Evolutionary conservation across 1,140 invertebrate genomes (phyloP).

Genomic region (Zophobas atratus): DNA sequence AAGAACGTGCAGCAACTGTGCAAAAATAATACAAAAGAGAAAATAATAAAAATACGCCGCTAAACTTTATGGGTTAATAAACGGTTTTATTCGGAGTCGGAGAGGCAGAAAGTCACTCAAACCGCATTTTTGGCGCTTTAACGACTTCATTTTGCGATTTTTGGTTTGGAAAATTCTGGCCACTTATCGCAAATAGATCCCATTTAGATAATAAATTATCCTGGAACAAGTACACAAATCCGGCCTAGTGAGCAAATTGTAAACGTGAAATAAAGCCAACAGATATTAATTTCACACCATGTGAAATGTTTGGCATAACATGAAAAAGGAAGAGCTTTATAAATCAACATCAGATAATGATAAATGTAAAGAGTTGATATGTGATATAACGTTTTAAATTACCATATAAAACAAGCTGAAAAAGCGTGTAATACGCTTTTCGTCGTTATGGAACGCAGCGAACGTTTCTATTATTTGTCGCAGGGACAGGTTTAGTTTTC

Average conservation of each 20-base stretch:
- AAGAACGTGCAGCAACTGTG: not conserved
- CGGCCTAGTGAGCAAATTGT: constrained; percentile 42
- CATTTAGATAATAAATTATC: constrained; percentile 39
- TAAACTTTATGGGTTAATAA: constrained; percentile 36
- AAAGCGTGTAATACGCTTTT: constrained; percentile 34
- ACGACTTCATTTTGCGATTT: constrained; percentile 20
- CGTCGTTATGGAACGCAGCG: not conserved
- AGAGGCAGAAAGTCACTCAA: constrained; percentile 28
- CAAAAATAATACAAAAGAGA: no score
- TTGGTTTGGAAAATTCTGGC: not conserved
- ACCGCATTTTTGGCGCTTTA: constrained; percentile 15
- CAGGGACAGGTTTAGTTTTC: not conserved
- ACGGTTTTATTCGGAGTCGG: not conserved
- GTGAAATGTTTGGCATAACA: constrained; percentile 50
- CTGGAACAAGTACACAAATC: constrained; percentile 31
- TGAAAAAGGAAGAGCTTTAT: constrained; percentile 50
- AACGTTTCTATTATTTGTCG: not conserved
- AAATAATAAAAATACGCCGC: no score
- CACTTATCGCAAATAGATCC: constrained; percentile 16
- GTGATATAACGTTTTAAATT: constrained; percentile 45
- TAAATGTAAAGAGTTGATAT: constrained; percentile 50
- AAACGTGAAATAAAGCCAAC: constrained; percentile 42
- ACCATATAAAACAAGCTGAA: constrained; percentile 38
- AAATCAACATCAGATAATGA: constrained; percentile 51
- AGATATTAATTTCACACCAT: constrained; percentile 48